Percentiles rank a stretch among this genome's conserved stretches.
Conservation (phyloP, 1,140 invertebrate species). For the Drosophila saltans region DNA sequence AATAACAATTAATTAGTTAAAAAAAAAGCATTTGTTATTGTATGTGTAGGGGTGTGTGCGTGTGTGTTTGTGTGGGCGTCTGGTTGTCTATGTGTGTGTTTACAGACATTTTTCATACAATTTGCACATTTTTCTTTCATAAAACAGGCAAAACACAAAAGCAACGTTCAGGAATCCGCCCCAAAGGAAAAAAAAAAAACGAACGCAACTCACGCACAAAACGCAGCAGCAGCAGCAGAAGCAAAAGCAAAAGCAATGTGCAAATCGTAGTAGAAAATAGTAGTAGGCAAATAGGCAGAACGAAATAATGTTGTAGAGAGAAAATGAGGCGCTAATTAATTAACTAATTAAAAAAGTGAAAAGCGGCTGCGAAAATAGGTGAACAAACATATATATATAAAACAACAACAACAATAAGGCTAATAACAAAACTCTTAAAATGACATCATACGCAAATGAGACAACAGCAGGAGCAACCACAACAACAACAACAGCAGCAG, state of each 20-base stretch:
- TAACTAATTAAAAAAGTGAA: slow-evolving; percentile 69
- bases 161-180: slow-evolving; percentile 62
- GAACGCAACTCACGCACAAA: slow-evolving; percentile 45
- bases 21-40: not conserved
- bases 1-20: not conserved
- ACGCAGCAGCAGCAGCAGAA: slow-evolving; percentile 35
- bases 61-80: too few relatives aligned
- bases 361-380: slow-evolving; percentile 48
- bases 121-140: not conserved
- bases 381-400: slow-evolving; percentile 25
- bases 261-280: slow-evolving; percentile 52
- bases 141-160: slow-evolving; percentile 10
- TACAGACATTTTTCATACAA: slow-evolving; percentile 1
- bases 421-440: slow-evolving; percentile 49
- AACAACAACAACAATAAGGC: slow-evolving; percentile 31
- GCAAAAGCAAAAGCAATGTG: slow-evolving; percentile 40
- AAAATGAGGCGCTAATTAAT: slow-evolving; percentile 60
- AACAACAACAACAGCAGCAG: slow-evolving; percentile 35
- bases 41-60: not conserved
- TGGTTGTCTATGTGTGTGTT: too few relatives aligned
- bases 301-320: slow-evolving; percentile 10
- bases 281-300: slow-evolving; percentile 41
- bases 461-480: slow-evolving; percentile 60
- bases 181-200: not conserved
- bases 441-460: slow-evolving; percentile 80